Evolutionary conservation across 2,888 invertebrate species (phyloP), one percentile per base, ranked within the genome.

Genomic region (Parnassius apollo): DNA sequence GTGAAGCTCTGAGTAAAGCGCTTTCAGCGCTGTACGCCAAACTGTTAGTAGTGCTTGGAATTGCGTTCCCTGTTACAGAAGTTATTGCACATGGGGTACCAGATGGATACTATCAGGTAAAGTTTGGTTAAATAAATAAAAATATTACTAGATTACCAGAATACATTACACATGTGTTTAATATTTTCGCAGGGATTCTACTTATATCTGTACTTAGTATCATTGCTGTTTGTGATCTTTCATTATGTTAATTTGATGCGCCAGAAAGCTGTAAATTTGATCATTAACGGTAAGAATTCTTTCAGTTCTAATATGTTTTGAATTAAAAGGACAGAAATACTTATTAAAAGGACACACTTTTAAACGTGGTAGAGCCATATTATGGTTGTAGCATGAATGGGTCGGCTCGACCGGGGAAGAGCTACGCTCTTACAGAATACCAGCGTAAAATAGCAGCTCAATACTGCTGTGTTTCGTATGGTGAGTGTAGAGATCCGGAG

Each of bases 21-120:
- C 83, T 97, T 52, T 97, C 97, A 50, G 96, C 96, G 2, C 92
- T 97, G 42, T 98, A 98, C 85, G 96, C 96, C 61, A 97, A 98
- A 81, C 90, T 97, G 12, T 85, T 98, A 64, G 96, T 98, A 12
- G 95, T 98, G 7, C 88, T 96, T 68, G 97, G 97, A 9, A 93
- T 97, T 49, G 96, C 97, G 13, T 95, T 98, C 75, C 97, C 98
- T 2, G 94, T 98, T 66, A 96, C 97, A 2, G 96, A 97, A 89
- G 96, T 96, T 58, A 95, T 97, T 67, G 95, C 96, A 3, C 93
- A 94, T 56, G 94, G 94, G 73, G 96, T 97, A 35, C 95, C 96
- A 18, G 93, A 94, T 44, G 93, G 94, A 63, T 95, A 95, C 77
- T 96, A 96, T 80, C 95, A 94, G 93, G 95, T 94, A 35, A 62